A percentile compares a stretch with the other conserved stretches of the same genome.
Evolutionary conservation across 2,797 vertebrate species (phyloP).

Genomic region (Coregonus sp.): DNA sequence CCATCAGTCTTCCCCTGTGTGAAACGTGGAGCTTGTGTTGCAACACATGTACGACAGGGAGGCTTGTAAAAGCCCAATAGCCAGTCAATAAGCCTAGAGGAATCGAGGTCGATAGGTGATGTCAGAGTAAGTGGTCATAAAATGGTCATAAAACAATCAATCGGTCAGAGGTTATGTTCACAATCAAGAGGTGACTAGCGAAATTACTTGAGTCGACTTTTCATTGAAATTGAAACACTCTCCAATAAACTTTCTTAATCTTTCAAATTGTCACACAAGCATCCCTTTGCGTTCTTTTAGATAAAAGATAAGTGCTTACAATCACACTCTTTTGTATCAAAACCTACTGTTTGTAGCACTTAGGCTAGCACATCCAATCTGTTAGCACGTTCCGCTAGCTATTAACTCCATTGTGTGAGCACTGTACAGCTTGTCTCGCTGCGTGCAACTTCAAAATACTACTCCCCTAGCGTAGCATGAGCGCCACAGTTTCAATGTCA

Average conservation of each 20-base stretch:
- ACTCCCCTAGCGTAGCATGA: background rate
- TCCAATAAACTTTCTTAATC: background rate
- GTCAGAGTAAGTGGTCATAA: conserved; percentile 3
- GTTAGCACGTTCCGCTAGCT: too few relatives aligned
- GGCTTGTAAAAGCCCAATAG: background rate
- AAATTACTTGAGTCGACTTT: background rate
- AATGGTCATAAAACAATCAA: conserved; percentile 15
- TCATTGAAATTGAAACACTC: background rate
- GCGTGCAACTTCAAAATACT: too few relatives aligned
- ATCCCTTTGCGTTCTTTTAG: too few relatives aligned
- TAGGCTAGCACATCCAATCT: too few relatives aligned
- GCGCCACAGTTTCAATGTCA: background rate
- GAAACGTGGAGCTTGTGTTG: background rate
- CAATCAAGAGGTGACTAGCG: background rate
- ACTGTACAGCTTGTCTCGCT: too few relatives aligned
- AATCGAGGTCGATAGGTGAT: conserved; percentile 15
- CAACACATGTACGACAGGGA: background rate
- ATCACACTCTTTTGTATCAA: too few relatives aligned
- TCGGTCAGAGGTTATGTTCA: background rate
- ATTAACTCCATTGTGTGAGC: too few relatives aligned
- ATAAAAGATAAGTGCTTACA: too few relatives aligned
- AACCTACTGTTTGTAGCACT: too few relatives aligned
- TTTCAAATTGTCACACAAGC: too few relatives aligned
- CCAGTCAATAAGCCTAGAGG: conserved; percentile 38
- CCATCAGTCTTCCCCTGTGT: background rate